A percentile compares a stretch with the other conserved stretches of the same genome.
Evolutionary conservation across 1,140 invertebrate genomes (phyloP).

Genomic region (Cephus cinctus): DNA sequence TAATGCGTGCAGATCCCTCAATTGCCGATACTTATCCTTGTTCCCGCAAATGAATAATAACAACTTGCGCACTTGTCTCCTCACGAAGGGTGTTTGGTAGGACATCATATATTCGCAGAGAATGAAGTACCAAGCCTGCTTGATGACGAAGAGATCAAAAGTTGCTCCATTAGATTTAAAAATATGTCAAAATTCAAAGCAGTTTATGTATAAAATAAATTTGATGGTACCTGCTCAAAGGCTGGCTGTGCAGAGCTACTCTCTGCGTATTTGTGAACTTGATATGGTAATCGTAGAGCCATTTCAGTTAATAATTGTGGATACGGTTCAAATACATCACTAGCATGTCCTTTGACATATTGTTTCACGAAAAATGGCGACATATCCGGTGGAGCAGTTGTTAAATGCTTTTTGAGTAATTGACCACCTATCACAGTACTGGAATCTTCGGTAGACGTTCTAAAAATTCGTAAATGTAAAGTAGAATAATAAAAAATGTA

Average conservation of each 20-base stretch:
- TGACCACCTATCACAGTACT: conserved; percentile 55
- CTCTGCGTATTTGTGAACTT: conserved; percentile 79
- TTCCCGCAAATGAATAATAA: conserved; percentile 91
- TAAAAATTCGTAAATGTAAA: conserved; percentile 24
- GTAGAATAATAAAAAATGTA: conserved; percentile 12
- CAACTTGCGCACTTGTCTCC: conserved; percentile 84
- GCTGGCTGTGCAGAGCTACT: conserved; percentile 56
- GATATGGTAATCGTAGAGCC: conserved; percentile 89
- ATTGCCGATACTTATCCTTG: conserved; percentile 92
- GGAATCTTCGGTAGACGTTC: conserved; percentile 55
- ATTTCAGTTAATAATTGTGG: conserved; percentile 93
- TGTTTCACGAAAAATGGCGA: conserved; percentile 93
- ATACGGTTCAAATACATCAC: conserved; percentile 92
- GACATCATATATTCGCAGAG: conserved; percentile 98
- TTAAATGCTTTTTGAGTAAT: conserved; percentile 79
- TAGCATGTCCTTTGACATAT: conserved; percentile 87
- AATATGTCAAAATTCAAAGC: no score
- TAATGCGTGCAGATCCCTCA: conserved; percentile 89
- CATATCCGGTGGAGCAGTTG: conserved; percentile 86
- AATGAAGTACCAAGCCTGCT: conserved; percentile 70
- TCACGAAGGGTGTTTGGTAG: conserved; percentile 73
- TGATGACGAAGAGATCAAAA: no score
- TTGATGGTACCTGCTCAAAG: conserved; percentile 55
- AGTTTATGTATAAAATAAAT: conserved; percentile 4
- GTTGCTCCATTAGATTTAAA: no score